Percentiles rank a stretch among this genome's conserved stretches.
Evolutionary conservation across 2,888 invertebrate species (phyloP).

Genomic region (Aspidapion aeneum): DNA sequence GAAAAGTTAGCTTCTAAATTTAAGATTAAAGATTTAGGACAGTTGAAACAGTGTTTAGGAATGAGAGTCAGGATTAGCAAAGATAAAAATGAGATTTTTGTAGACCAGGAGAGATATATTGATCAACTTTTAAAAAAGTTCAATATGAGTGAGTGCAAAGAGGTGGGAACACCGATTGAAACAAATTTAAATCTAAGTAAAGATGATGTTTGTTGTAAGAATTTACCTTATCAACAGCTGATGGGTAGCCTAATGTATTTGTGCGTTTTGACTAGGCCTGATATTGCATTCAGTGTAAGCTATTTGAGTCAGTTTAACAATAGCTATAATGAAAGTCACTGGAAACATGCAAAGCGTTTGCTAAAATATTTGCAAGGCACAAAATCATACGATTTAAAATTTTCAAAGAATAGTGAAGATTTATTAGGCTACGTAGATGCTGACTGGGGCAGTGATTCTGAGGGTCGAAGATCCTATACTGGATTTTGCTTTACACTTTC

Average conservation of each 20-base stretch:
- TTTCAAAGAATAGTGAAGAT: slow-evolving; percentile 1
- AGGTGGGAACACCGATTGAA: neutral
- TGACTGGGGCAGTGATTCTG: slow-evolving; percentile 9
- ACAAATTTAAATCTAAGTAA: neutral
- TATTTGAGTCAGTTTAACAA: slow-evolving; percentile 16
- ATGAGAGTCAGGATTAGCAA: slow-evolving; percentile 10
- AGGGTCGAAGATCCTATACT: slow-evolving; percentile 13
- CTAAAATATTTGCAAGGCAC: neutral
- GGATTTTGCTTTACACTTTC: slow-evolving; percentile 9
- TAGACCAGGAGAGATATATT: slow-evolving; percentile 12
- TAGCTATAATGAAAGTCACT: slow-evolving; percentile 9
- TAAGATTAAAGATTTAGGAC: slow-evolving; percentile 22
- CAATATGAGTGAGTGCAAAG: slow-evolving; percentile 7
- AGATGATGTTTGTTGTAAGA: neutral
- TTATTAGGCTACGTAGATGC: slow-evolving; percentile 12
- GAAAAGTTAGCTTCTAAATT: slow-evolving; percentile 16
- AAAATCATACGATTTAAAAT: too few species aligned
- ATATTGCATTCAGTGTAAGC: too few species aligned
- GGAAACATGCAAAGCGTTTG: neutral
- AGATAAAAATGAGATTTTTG: neutral
- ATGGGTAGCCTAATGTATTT: slow-evolving; percentile 13
- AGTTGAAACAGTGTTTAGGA: slow-evolving; percentile 23
- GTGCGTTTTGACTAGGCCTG: slow-evolving; percentile 10
- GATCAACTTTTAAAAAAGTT: slow-evolving; percentile 6
- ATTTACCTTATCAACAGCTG: too few species aligned